Conservation (phyloP, 2,888 invertebrate species). For the Vanessa cardui region DNA sequence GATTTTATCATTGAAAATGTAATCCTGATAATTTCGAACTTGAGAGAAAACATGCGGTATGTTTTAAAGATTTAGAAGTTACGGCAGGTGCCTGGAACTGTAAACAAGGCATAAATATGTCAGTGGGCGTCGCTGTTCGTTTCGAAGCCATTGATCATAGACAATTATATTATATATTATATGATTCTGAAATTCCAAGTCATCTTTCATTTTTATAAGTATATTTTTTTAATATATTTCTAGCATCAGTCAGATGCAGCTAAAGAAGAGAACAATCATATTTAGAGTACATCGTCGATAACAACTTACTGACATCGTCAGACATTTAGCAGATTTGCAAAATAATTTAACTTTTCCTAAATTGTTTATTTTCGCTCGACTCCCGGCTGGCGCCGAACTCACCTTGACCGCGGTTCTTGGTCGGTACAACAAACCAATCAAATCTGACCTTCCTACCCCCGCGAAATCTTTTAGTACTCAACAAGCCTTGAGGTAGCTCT, state of each 20-base stretch:
- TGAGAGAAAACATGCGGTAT: constrained; percentile 19
- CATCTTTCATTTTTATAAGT: too few species aligned
- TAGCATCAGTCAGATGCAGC: too few species aligned
- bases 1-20: constrained; percentile 25
- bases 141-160: too few species aligned
- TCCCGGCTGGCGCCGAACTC: constrained; percentile 59
- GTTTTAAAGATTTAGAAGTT: constrained; percentile 11
- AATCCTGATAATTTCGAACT: constrained; percentile 15
- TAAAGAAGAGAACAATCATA: too few species aligned
- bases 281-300: neutral
- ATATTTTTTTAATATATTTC: too few species aligned
- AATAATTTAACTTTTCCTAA: constrained; percentile 30
- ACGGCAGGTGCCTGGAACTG: constrained; percentile 10
- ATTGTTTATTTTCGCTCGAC: constrained; percentile 65
- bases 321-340: constrained; percentile 44
- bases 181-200: too few species aligned
- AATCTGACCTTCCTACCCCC: constrained; percentile 57
- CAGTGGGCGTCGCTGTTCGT: neutral
- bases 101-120: constrained; percentile 4
- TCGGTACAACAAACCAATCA: constrained; percentile 59
- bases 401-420: constrained; percentile 70
- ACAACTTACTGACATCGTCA: constrained; percentile 44
- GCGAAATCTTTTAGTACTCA: constrained; percentile 31
- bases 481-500: constrained; percentile 15
- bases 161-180: too few species aligned